A percentile compares a stretch with the other conserved stretches of the same genome.
These are phyloP conservation scores for Pedicia rivosa DNA, from an alignment of 2,888 invertebrate species.

Conservation along the genomic window DNA sequence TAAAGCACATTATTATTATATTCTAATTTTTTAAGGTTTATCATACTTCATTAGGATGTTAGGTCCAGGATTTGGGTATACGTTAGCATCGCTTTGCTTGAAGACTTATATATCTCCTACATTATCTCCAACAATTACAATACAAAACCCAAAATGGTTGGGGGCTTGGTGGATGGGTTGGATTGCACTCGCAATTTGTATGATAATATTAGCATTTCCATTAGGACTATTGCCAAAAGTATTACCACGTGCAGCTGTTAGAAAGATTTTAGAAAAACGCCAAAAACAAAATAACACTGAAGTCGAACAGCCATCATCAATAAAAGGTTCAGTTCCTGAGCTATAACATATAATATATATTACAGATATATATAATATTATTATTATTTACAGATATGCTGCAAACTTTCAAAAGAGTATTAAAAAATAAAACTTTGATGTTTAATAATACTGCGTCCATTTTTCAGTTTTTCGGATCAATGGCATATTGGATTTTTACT, in stretches of 20 bases:
- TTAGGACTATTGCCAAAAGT: conserved; percentile 53
- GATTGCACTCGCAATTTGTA: conserved; percentile 41
- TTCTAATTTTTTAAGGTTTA: conserved; percentile 32
- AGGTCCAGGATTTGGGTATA: conserved; percentile 52
- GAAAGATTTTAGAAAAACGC: conserved; percentile 24
- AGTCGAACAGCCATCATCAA: conserved; percentile 29
- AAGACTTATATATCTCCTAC: conserved; percentile 48
- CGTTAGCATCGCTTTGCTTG: conserved; percentile 44
- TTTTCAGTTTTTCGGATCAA: conserved; percentile 53
- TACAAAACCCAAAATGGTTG: conserved; percentile 57
- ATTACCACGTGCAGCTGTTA: conserved; percentile 44
- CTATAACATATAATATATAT: not conserved
- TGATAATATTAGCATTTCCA: conserved; percentile 40
- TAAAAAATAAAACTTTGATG: conserved; percentile 50
- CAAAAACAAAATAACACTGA: conserved; percentile 16
- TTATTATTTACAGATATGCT: conserved; percentile 38
- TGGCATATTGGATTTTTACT: conserved; percentile 65
- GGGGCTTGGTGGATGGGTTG: conserved; percentile 77
- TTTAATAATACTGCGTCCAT: conserved; percentile 57
- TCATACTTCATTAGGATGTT: conserved; percentile 50
- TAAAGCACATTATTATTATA: not conserved
- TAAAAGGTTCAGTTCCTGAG: conserved; percentile 21
- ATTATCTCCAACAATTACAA: conserved; percentile 45
- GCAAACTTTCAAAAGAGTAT: conserved; percentile 41
- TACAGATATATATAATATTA: not conserved